Percentiles rank a stretch among this genome's conserved stretches.
phyloP scores from a whole-genome alignment of 2,797 vertebrate species.

The Sebastes hubbsi region DNA sequence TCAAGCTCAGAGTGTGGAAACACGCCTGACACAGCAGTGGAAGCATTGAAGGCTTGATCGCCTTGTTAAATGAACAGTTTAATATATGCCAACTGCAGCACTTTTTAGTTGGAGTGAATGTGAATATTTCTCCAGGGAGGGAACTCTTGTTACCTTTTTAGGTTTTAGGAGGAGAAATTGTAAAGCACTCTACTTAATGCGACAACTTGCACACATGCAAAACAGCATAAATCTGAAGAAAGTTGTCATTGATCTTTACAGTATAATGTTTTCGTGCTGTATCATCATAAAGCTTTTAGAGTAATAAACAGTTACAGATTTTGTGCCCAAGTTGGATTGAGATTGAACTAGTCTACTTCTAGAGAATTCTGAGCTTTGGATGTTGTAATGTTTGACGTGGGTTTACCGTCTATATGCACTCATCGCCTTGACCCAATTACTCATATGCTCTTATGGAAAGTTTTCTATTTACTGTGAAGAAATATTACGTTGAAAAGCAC shows the following conservation, averaged over 20 bases:
- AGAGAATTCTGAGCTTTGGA: neutral
- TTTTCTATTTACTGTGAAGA: slow-evolving; percentile 7
- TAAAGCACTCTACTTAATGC: neutral
- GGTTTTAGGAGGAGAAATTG: slow-evolving; percentile 1
- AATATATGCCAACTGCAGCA: slow-evolving; percentile 56
- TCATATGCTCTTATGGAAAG: neutral
- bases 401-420: neutral
- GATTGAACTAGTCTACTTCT: neutral
- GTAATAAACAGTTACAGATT: neutral
- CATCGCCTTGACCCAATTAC: neutral
- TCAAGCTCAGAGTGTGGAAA: slow-evolving; percentile 55
- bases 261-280: neutral
- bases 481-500: neutral
- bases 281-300: neutral
- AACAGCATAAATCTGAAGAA: neutral
- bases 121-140: slow-evolving; percentile 17
- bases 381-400: neutral
- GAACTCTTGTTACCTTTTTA: slow-evolving; percentile 18
- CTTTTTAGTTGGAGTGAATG: slow-evolving; percentile 49
- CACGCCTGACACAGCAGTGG: slow-evolving; percentile 62
- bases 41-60: slow-evolving; percentile 47
- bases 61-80: slow-evolving; percentile 63
- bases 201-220: neutral
- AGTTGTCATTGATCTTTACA: slow-evolving; percentile 2
- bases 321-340: neutral